Evolutionary conservation across 1,140 invertebrate genomes (phyloP), one percentile per base, ranked within the genome.

Genomic region (Solenopsis invicta): DNA sequence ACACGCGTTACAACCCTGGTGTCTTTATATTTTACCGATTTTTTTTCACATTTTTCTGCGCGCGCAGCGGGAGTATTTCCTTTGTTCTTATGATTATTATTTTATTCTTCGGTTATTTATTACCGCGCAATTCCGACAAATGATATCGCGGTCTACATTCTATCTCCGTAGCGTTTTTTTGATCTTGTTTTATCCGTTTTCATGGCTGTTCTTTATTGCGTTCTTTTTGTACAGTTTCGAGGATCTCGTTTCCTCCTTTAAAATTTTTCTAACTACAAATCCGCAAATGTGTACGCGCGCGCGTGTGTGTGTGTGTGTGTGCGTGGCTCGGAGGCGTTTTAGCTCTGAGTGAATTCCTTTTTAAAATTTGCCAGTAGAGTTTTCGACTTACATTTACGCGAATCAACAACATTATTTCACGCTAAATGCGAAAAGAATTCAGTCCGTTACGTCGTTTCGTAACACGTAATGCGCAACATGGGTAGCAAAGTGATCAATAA

Each of bases 21-120:
- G 9, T 41, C 10, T 62, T 45, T 18, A 64, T 64, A 64, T 64
- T 76, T 45, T 21, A 37, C 13, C 16, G 41, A 21, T 45, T 59
- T 29, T n/a, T 59, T 45, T n/a, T n/a, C n/a, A 21, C 34, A 6
- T 52, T 69, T 67, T 52, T n/a, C 10, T 52, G n/a, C 8, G 29
- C 1, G 16, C 12, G n/a, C 12, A 21, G 29, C 3, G 6, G 18
- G 18, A 18, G 9, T 21, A n/a, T 45, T 69, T 24, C 13, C 13
- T 6, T 41, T 18, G 21, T n/a, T 62, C 0, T 34, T 64, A 48
- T 77, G 8, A 10, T 64, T 78, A 37, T 78, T 50, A 67, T 24
- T 78, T 10, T 45, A 29, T 78, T 21, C 64, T 21, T 13, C n/a
- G 29, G 4, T 37, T 52, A 67, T 78, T 66, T 77, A 48, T 66